These are phyloP conservation scores for Dromius quadrimaculatus DNA, from an alignment of 2,888 invertebrate species.

Conservation along the genomic window DNA sequence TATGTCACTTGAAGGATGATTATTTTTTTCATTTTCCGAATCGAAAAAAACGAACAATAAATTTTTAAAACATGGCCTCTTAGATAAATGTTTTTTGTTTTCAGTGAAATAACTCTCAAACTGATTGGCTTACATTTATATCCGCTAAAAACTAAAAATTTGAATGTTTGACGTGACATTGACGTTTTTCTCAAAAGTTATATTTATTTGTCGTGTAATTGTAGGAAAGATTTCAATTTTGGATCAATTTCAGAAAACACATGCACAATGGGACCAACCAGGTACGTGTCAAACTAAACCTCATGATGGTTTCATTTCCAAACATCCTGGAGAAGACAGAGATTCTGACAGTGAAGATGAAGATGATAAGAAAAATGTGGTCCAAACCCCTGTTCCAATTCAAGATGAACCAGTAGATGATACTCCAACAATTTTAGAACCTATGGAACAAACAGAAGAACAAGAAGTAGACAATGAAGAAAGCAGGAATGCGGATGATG, in stretches of 20 bases:
- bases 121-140: too few relatives aligned
- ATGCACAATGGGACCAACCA: slow-evolving; percentile 73
- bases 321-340: slow-evolving; percentile 76
- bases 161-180: too few relatives aligned
- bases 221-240: too few relatives aligned
- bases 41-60: too few relatives aligned
- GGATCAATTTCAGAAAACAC: slow-evolving; percentile 65
- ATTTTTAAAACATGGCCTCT: too few relatives aligned
- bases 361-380: slow-evolving; percentile 56
- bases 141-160: too few relatives aligned
- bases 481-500: slow-evolving; percentile 52
- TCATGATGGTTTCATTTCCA: slow-evolving; percentile 72
- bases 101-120: too few relatives aligned
- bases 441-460: slow-evolving; percentile 48
- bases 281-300: slow-evolving; percentile 70
- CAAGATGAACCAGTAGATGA: slow-evolving; percentile 64
- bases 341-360: slow-evolving; percentile 75
- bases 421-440: slow-evolving; percentile 15
- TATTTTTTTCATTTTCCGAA: too few relatives aligned
- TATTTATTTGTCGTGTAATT: too few relatives aligned
- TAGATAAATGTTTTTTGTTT: too few relatives aligned
- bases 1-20: too few relatives aligned
- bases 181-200: too few relatives aligned
- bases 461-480: slow-evolving; percentile 40
- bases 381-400: slow-evolving; percentile 63